Base-by-base conservation (phyloP, 1,140 invertebrate genomes). In the Antheraea pernyi region DNA sequence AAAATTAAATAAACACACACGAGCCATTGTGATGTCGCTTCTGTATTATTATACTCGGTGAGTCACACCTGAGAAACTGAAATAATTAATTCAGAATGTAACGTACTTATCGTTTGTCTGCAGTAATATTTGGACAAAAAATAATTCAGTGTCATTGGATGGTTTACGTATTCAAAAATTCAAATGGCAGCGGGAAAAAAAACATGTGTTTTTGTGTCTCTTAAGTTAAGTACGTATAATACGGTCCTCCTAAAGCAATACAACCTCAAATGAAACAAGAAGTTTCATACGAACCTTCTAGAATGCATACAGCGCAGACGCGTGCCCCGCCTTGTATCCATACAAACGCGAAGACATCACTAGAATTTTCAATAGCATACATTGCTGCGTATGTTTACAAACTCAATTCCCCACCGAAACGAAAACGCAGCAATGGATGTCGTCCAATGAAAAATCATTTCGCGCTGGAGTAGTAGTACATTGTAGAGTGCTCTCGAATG, bases 1-100 rank as follows among this genome's bases (percentile, higher is more conserved):
- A 74, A 75, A 69, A 67, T 74, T 71, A 61, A 77, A 71, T 72
- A 76, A 70, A 74, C 66, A 76, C 65, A 72, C 69, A 74, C 58
- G 62, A 71, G 65, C 70, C 70, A 80, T 80, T 77, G 78, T 80
- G 67, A 64, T 77, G 73, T 75, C 70, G 69, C 19, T 68, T 62
- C 59, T 18, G 22, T 65, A 60, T 73, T 68, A 48, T 53, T 69
- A 60, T 42, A 60, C 70, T 39, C 13, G 69, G 22, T 71, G 73
- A 75, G 67, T 75, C 73, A 71, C 65, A 63, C 67, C 22, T 65
- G 59, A 66, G n/a, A 11, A 59, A 59, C 62, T 65, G 18, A 70
- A 70, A 67, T 59, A 59, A 67, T 67, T 59, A 59, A 65, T 48
- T 65, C 61, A 3, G 10, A 63, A 63, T 53, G 13, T 53, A 16